phyloP scores from a whole-genome alignment of 2,888 invertebrate species.

The Bruchidius siliquastri region DNA sequence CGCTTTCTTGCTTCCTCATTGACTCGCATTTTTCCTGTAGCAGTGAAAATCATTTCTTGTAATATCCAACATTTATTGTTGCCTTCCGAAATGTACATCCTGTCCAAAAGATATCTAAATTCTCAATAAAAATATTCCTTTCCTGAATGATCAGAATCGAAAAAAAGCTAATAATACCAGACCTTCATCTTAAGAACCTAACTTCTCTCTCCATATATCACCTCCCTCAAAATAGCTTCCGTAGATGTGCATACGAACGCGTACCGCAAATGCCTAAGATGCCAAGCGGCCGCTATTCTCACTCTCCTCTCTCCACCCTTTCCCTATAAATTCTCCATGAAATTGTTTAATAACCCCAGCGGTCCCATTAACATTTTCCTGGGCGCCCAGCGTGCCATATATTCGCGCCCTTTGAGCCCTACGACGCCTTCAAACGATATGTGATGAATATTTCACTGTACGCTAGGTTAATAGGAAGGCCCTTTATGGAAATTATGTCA shows the following conservation, averaged over 20 bases:
- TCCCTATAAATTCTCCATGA: background rate
- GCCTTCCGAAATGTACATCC: no score
- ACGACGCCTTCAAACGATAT: background rate
- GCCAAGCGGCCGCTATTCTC: background rate
- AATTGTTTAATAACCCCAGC: constrained; percentile 19
- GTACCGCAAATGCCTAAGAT: background rate
- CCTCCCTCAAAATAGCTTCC: background rate
- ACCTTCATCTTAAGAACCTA: no score
- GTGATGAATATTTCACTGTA: constrained; percentile 28
- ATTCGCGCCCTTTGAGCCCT: constrained; percentile 24
- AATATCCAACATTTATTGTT: no score
- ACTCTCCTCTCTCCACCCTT: background rate
- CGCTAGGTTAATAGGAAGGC: constrained; percentile 5
- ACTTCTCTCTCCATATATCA: background rate
- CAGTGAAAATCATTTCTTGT: no score
- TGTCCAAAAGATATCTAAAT: no score
- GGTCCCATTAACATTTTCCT: constrained; percentile 27
- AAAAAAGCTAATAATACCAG: no score
- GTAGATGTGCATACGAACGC: no score
- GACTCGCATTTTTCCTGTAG: no score
- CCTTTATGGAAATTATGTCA: background rate
- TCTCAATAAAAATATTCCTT: no score
- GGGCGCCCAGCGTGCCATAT: constrained; percentile 34
- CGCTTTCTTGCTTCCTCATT: no score
- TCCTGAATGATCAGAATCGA: no score